phyloP scores from a whole-genome alignment of 1,140 invertebrate genomes.

The Stegodyphus mimosarum region DNA sequence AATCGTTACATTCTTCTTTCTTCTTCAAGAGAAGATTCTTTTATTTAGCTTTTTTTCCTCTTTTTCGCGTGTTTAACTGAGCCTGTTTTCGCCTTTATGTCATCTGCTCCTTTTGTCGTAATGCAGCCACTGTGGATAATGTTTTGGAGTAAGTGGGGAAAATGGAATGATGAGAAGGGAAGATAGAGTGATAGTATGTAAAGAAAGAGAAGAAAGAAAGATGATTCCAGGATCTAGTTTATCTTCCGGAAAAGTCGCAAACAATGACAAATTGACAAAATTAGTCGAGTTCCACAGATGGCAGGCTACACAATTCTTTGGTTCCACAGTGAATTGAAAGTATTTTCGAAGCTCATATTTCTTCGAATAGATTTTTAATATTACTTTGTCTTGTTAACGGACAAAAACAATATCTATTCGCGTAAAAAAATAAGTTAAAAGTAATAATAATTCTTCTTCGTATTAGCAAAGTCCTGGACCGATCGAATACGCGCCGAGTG shows the following conservation, averaged over 20 bases:
- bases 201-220: conserved; percentile 24
- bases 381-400: too few species aligned
- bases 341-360: too few species aligned
- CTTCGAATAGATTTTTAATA: too few species aligned
- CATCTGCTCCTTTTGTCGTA: conserved; percentile 3
- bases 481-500: too few species aligned
- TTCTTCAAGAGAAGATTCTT: background rate
- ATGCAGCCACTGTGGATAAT: conserved; percentile 18
- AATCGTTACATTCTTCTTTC: background rate
- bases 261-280: conserved; percentile 17
- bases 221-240: background rate
- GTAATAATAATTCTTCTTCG: too few species aligned
- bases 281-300: background rate
- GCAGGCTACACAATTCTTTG: background rate
- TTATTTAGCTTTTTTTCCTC: background rate
- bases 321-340: too few species aligned
- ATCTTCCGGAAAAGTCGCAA: background rate
- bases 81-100: conserved; percentile 9
- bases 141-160: background rate
- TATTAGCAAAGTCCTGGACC: too few species aligned
- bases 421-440: too few species aligned
- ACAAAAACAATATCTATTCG: too few species aligned
- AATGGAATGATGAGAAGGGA: background rate
- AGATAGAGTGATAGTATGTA: background rate
- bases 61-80: conserved; percentile 17